phyloP scores from a whole-genome alignment of 2,888 invertebrate species.

The Ochropacha duplaris region DNA sequence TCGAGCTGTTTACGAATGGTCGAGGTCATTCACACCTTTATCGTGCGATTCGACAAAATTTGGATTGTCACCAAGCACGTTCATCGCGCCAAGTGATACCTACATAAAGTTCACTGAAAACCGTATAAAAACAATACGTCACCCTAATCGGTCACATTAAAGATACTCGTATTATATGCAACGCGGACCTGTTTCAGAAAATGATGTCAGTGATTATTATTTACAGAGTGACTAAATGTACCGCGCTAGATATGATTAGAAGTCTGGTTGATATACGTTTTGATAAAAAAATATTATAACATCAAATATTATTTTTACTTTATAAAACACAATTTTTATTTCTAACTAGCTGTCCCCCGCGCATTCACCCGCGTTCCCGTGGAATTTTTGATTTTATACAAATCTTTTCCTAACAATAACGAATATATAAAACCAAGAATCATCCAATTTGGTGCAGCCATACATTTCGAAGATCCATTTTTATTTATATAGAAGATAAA shows the following conservation, averaged over 20 bases:
- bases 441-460: no score
- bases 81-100: constrained; percentile 11
- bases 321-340: no score
- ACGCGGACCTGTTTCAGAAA: background rate
- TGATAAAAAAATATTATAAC: background rate
- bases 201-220: background rate
- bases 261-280: no score
- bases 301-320: no score
- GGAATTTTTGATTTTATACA: no score
- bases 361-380: no score
- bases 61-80: constrained; percentile 30
- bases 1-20: constrained; percentile 45
- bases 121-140: constrained; percentile 26
- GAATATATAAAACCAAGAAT: no score
- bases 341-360: no score
- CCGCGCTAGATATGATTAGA: no score
- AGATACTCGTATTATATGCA: constrained; percentile 9
- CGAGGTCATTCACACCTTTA: constrained; percentile 70
- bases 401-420: no score
- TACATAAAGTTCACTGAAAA: constrained; percentile 17
- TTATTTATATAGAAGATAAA: no score
- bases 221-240: background rate
- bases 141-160: constrained; percentile 32
- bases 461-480: no score
- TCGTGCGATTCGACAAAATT: constrained; percentile 51